Evolutionary conservation across 2,113 vertebrate genomes (phyloP).

Genomic region (Rhinoptilus africanus): DNA sequence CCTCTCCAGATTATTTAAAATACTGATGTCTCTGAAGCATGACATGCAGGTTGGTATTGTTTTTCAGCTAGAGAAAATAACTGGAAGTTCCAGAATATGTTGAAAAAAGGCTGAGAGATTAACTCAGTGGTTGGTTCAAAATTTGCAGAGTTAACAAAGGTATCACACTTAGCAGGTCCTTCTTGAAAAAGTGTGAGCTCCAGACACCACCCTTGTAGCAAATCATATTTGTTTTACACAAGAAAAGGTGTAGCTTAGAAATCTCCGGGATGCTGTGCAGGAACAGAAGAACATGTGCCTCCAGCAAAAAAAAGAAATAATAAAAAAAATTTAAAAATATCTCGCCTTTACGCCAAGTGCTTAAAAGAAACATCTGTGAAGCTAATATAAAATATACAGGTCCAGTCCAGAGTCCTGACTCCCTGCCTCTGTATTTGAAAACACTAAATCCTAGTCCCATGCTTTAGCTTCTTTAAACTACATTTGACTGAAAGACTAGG

Average conservation of each 20-base stretch:
- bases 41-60: not conserved
- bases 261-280: rapidly evolving
- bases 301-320: not conserved
- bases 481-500: not conserved
- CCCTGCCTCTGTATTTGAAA: not conserved
- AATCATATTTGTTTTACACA: not conserved
- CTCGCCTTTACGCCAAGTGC: not conserved
- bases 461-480: not conserved
- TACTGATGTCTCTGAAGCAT: not conserved
- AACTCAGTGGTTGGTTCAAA: not conserved
- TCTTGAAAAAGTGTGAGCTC: not conserved
- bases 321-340: not conserved
- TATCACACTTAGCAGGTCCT: not conserved
- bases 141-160: not conserved
- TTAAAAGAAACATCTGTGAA: not conserved
- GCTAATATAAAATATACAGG: not conserved
- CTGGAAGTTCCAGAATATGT: not conserved
- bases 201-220: not conserved
- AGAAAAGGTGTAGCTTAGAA: not conserved
- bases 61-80: not conserved
- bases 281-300: not conserved
- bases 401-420: not conserved
- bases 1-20: not conserved
- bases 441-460: not conserved
- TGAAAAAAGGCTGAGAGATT: not conserved